Conservation (phyloP, 2,113 vertebrate genomes). For the Lucifuga dentata region DNA sequence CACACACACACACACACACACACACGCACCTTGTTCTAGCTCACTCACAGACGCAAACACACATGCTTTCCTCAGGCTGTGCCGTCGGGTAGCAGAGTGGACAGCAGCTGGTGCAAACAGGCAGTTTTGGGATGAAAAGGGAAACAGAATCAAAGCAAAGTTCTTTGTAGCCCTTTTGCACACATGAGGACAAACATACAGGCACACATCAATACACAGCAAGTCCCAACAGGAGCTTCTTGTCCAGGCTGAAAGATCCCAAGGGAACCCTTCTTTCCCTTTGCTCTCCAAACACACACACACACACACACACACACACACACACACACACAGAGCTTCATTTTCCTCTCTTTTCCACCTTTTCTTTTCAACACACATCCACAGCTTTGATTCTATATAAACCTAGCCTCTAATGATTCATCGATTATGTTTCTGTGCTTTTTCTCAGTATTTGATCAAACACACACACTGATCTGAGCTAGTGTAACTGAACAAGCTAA, state of each 20-base stretch:
- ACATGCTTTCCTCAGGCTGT: slow-evolving; percentile 30
- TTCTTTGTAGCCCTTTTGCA: slow-evolving; percentile 31
- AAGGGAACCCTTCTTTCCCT: slow-evolving; percentile 30
- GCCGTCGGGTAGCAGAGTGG: slow-evolving; percentile 44
- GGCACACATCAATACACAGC: slow-evolving; percentile 33
- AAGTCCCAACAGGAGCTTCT: slow-evolving; percentile 59
- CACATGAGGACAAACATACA: slow-evolving; percentile 37
- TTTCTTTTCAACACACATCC: not conserved
- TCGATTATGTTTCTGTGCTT: not conserved
- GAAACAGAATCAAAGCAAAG: slow-evolving; percentile 52
- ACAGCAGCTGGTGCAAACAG: slow-evolving; percentile 54
- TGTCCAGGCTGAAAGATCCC: slow-evolving; percentile 40
- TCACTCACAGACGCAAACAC: slow-evolving; percentile 14
- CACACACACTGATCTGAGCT: not conserved
- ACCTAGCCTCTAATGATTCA: not conserved
- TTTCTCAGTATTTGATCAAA: not conserved
- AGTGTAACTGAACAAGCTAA: not conserved
- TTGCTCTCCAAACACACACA: slow-evolving; percentile 18
- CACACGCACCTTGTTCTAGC: not conserved
- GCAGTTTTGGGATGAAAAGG: slow-evolving; percentile 54
- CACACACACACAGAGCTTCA: not conserved
- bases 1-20: slow-evolving; percentile 12
- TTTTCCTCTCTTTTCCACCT: not conserved
- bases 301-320: not conserved
- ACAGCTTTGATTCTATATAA: not conserved